Evolutionary conservation across 2,797 vertebrate genomes (phyloP).

Genomic region (Pelochelys cantorii): DNA sequence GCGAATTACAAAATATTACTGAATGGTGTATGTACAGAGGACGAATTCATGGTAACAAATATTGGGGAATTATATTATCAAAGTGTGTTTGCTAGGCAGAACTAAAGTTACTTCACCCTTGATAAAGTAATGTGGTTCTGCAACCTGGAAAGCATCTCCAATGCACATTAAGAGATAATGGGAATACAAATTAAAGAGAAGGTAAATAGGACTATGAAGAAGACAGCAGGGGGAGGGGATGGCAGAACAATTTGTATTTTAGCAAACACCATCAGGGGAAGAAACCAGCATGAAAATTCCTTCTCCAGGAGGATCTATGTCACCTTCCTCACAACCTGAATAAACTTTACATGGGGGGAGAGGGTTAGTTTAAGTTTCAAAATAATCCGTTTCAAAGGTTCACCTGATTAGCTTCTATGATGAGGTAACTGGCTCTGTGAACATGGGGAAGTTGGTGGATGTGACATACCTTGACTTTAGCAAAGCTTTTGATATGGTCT

Average conservation of each 20-base stretch:
- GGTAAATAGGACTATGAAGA: not conserved
- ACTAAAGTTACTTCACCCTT: not conserved
- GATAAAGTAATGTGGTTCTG: not conserved
- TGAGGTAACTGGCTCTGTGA: no score
- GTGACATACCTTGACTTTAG: no score
- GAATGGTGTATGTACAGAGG: not conserved
- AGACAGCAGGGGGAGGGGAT: not conserved
- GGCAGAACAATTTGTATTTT: not conserved
- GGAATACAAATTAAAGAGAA: not conserved
- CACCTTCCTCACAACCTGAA: no score
- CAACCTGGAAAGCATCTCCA: not conserved
- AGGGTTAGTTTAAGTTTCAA: no score
- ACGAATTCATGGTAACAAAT: not conserved
- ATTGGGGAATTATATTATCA: not conserved
- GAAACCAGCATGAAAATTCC: not conserved
- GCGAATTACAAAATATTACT: not conserved
- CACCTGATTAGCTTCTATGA: no score
- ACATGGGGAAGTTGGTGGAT: no score
- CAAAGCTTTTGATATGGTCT: no score
- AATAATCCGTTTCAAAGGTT: no score
- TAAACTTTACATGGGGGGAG: no score
- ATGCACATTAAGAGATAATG: not conserved
- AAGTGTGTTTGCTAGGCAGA: not conserved
- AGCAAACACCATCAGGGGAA: not conserved
- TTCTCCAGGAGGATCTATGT: not conserved